Conservation (phyloP, 2,888 invertebrate species). For the Idaea aversata region DNA sequence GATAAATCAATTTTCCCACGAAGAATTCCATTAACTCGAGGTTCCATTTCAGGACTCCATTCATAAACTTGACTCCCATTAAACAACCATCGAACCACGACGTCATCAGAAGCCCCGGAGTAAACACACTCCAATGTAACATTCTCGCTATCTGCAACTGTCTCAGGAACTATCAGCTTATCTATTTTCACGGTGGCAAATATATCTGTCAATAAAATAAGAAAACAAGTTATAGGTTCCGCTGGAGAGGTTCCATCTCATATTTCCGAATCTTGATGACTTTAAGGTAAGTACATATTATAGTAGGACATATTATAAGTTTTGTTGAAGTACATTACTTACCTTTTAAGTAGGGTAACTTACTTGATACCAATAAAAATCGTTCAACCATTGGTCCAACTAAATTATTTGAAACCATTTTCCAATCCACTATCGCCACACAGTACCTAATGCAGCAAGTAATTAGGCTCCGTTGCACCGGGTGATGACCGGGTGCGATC, state of each 20-base stretch:
- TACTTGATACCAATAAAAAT: slow-evolving; percentile 31
- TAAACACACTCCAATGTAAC: slow-evolving; percentile 40
- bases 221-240: neutral
- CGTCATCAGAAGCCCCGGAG: slow-evolving; percentile 29
- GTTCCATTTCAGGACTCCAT: slow-evolving; percentile 34
- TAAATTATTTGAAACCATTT: slow-evolving; percentile 20
- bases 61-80: slow-evolving; percentile 36
- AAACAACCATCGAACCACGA: slow-evolving; percentile 39
- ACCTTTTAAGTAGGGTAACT: slow-evolving; percentile 15
- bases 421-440: neutral
- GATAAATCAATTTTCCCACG: slow-evolving; percentile 32
- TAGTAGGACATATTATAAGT: no score
- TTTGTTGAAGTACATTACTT: neutral
- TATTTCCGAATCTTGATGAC: neutral
- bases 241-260: no score
- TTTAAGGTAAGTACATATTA: neutral
- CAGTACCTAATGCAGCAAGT: no score
- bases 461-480: no score
- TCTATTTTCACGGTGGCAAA: slow-evolving; percentile 40
- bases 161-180: slow-evolving; percentile 38
- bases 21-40: slow-evolving; percentile 30
- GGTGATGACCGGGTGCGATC: no score
- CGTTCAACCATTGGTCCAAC: slow-evolving; percentile 24
- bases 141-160: slow-evolving; percentile 28
- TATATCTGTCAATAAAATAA: slow-evolving; percentile 24